Evolutionary conservation across 2,113 vertebrate genomes (phyloP).

Genomic region (Serinus canaria): DNA sequence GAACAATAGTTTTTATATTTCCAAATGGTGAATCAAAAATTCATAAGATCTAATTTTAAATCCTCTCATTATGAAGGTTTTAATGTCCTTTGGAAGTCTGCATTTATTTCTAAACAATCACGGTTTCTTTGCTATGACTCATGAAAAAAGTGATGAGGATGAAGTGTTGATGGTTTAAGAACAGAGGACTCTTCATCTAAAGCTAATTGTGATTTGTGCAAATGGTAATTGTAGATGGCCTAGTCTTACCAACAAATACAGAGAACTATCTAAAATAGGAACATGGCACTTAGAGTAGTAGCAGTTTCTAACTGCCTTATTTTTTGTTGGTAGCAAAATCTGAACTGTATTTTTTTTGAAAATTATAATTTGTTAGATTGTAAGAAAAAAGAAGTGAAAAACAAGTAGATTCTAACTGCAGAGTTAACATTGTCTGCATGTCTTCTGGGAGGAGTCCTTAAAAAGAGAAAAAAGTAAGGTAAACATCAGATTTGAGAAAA

Average conservation of each 20-base stretch:
- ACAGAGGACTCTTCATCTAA: background rate
- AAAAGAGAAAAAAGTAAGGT: background rate
- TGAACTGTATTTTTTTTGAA: background rate
- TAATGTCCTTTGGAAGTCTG: background rate
- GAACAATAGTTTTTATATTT: background rate
- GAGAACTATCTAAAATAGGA: background rate
- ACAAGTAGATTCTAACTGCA: background rate
- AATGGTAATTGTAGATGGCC: background rate
- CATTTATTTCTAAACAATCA: background rate
- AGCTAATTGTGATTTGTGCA: background rate
- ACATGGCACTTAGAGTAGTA: background rate
- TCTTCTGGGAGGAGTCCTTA: background rate
- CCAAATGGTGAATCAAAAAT: background rate
- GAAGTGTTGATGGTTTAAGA: background rate
- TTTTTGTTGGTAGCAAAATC: background rate
- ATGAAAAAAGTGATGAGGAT: background rate
- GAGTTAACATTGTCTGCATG: background rate
- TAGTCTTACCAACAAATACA: background rate
- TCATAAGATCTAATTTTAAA: background rate
- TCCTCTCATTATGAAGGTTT: background rate
- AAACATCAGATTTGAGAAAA: background rate
- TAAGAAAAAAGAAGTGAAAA: background rate
- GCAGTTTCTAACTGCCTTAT: background rate
- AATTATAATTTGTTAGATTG: background rate
- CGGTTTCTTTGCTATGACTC: background rate